Percentiles rank a stretch among this genome's conserved stretches.
Evolutionary conservation across 2,888 invertebrate genomes (phyloP).

Genomic region (Dilophus febrilis): DNA sequence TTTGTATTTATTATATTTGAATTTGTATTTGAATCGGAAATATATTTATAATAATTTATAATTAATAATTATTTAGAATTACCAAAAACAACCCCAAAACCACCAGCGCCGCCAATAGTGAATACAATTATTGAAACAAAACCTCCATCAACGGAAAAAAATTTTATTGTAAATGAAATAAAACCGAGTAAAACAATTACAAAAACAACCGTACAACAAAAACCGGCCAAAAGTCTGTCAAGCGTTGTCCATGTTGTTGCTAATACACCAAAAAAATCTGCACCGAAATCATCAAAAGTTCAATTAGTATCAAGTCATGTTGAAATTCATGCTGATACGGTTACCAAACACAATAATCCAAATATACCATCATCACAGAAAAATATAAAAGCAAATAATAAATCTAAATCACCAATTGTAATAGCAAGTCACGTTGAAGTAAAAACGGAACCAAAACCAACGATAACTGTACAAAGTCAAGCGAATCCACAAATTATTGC

Average conservation of each 20-base stretch:
- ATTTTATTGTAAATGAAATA: neutral
- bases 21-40: too few species aligned
- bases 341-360: neutral
- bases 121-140: constrained; percentile 15
- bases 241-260: constrained; percentile 3
- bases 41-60: too few species aligned
- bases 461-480: constrained; percentile 12
- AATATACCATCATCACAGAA: constrained; percentile 5
- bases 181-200: constrained; percentile 6
- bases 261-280: neutral
- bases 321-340: constrained; percentile 17
- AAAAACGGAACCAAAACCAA: constrained; percentile 16
- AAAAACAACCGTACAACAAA: neutral
- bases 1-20: too few species aligned
- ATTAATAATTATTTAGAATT: too few species aligned
- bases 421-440: constrained; percentile 22
- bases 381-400: constrained; percentile 12
- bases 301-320: constrained; percentile 29
- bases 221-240: neutral
- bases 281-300: constrained; percentile 21
- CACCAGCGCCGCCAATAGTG: constrained; percentile 5
- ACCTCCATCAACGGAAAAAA: constrained; percentile 8
- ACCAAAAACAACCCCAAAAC: neutral
- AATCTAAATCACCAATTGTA: constrained; percentile 14
- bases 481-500: constrained; percentile 2